These are phyloP conservation scores for Plebejus melissa DNA, from an alignment of 2,888 invertebrate genomes.

Conservation along the genomic window DNA sequence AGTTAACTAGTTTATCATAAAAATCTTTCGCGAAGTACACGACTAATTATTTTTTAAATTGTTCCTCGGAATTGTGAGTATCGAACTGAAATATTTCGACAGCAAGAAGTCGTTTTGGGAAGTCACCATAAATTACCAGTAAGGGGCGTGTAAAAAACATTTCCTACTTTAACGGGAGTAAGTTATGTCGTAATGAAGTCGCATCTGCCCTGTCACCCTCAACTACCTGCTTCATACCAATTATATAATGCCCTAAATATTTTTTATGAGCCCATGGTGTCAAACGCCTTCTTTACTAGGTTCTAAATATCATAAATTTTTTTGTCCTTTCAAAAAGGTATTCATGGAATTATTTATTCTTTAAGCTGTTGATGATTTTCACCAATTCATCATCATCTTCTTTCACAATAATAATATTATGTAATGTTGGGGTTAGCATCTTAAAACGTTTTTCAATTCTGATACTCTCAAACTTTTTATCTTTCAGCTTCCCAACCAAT, in stretches of 20 bases:
- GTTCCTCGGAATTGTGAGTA: not conserved
- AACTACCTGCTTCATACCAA: conserved; percentile 46
- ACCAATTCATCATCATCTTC: not conserved
- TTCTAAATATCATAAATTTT: too few species aligned
- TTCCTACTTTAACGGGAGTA: conserved; percentile 75
- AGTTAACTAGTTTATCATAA: too few species aligned
- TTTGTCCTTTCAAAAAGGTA: too few species aligned
- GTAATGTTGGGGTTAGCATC: not conserved
- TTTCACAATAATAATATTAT: not conserved
- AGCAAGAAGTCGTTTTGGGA: conserved; percentile 48
- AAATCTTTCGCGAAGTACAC: not conserved
- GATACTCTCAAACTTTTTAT: not conserved
- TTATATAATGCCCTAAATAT: not conserved
- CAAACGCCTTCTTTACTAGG: too few species aligned
- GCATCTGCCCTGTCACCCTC: conserved; percentile 67
- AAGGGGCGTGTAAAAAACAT: conserved; percentile 63
- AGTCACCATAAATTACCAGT: conserved; percentile 67
- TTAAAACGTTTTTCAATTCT: not conserved
- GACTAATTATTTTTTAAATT: not conserved
- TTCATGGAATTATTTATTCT: too few species aligned
- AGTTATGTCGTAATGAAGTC: conserved; percentile 72
- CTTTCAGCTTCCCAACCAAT: conserved; percentile 19
- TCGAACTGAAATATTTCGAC: conserved; percentile 34
- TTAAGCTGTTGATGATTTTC: too few species aligned
- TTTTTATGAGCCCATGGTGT: not conserved